Percentiles rank a stretch among this genome's conserved stretches.
Conservation (phyloP, 2,888 invertebrate species). For the Melangyna quadrimaculata region DNA sequence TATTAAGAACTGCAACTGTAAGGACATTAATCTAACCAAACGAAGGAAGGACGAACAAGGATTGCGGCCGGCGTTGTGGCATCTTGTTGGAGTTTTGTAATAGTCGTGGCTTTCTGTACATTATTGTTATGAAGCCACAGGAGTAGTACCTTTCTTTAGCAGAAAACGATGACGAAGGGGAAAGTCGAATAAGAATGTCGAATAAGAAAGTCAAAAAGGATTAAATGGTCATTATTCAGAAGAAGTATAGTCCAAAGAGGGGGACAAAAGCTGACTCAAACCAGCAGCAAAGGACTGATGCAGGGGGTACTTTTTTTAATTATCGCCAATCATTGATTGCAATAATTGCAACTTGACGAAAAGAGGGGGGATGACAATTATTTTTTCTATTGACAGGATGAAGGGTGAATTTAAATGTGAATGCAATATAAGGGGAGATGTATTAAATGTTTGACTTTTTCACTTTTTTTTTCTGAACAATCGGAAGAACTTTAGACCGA, state of each 20-base stretch:
- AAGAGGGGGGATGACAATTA: not conserved
- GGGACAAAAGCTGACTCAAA: not conserved
- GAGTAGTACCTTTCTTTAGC: not conserved
- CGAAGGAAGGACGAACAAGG: slow-evolving; percentile 23
- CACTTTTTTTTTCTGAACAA: not conserved
- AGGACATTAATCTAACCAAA: slow-evolving; percentile 67
- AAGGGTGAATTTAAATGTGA: not conserved
- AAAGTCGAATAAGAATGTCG: slow-evolving; percentile 10
- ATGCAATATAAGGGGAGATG: not conserved
- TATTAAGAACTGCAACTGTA: slow-evolving; percentile 70
- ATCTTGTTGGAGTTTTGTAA: slow-evolving; percentile 4
- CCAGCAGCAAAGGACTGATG: not conserved
- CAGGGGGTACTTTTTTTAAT: slow-evolving; percentile 52
- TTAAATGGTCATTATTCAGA: slow-evolving; percentile 57
- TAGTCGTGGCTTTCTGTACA: not conserved
- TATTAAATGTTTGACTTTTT: not conserved
- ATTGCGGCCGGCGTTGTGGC: slow-evolving; percentile 10
- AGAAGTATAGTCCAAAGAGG: not conserved
- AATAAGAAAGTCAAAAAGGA: slow-evolving; percentile 55
- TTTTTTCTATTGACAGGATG: not conserved
- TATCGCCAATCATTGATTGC: slow-evolving; percentile 54
- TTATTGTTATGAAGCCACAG: slow-evolving; percentile 7
- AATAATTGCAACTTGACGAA: slow-evolving; percentile 8
- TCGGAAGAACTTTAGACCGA: not conserved
- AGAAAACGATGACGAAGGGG: slow-evolving; percentile 33